Evolutionary conservation across 2,888 invertebrate species (phyloP).

Genomic region (Tortricodes alternella): DNA sequence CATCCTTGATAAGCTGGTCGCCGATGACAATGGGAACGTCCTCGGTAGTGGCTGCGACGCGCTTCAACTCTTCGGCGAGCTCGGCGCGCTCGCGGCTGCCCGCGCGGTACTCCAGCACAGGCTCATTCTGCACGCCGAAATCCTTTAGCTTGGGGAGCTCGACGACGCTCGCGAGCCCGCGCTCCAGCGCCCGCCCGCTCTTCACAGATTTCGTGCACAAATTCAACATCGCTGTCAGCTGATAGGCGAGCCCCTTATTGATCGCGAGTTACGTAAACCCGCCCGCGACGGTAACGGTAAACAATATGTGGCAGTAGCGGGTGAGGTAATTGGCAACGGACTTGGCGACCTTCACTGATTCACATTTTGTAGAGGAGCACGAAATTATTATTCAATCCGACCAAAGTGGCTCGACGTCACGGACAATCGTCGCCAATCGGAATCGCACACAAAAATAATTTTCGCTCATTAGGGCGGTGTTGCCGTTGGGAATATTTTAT

Average conservation of each 20-base stretch:
- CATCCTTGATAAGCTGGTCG: constrained; percentile 91
- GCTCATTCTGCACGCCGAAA: constrained; percentile 89
- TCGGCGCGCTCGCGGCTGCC: constrained; percentile 91
- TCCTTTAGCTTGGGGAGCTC: constrained; percentile 85
- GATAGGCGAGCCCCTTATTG: constrained; percentile 29
- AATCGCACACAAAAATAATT: constrained; percentile 28
- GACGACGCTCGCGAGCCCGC: constrained; percentile 85
- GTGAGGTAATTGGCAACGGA: constrained; percentile 43
- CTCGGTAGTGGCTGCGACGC: constrained; percentile 85
- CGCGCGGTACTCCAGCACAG: constrained; percentile 89
- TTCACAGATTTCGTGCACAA: constrained; percentile 73
- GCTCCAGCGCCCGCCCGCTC: constrained; percentile 56
- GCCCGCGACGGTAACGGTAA: constrained; percentile 21
- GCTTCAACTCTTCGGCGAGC: constrained; percentile 86
- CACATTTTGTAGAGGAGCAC: constrained; percentile 74
- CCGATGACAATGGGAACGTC: constrained; percentile 99
- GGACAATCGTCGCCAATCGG: not conserved
- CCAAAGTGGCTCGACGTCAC: constrained; percentile 18
- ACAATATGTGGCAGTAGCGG: constrained; percentile 34
- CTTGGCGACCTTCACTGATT: constrained; percentile 61
- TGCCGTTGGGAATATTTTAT: constrained; percentile 21
- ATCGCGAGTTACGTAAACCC: constrained; percentile 49
- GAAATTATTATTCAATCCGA: constrained; percentile 33
- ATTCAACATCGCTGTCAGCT: constrained; percentile 47
- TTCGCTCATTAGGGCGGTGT: constrained; percentile 22